Percentiles rank a stretch among this genome's conserved stretches.
Conservation (phyloP, 2,113 vertebrate species). For the Toxostoma redivivum region DNA sequence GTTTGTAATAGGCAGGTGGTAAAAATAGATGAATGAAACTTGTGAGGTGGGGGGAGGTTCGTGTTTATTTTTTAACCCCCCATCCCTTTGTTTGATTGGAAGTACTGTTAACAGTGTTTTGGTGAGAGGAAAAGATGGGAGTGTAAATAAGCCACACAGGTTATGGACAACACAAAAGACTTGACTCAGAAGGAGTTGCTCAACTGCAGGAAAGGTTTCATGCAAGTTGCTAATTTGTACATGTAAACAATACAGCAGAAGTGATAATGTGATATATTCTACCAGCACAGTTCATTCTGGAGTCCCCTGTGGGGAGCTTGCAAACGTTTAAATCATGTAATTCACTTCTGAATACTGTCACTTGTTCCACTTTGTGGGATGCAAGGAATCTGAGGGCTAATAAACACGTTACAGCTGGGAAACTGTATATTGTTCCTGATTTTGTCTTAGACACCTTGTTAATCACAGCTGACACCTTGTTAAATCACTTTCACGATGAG, state of each 20-base stretch:
- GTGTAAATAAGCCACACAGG: not conserved
- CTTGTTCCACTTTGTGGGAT: not conserved
- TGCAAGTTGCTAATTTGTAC: not conserved
- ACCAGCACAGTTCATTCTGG: not conserved
- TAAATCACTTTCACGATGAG: not conserved
- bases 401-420: not conserved
- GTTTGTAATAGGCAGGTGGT: not conserved
- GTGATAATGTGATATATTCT: not conserved
- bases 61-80: not conserved
- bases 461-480: not conserved
- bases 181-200: not conserved
- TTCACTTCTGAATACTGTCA: not conserved
- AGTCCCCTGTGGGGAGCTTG: not conserved
- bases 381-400: not conserved
- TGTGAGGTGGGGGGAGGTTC: fast-evolving
- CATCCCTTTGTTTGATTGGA: fast-evolving
- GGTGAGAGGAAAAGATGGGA: not conserved
- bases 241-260: not conserved
- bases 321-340: fast-evolving
- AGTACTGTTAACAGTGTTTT: not conserved
- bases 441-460: not conserved
- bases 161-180: not conserved
- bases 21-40: not conserved
- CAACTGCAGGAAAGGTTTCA: not conserved
- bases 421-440: fast-evolving